Base-by-base conservation (phyloP, 2,888 invertebrate genomes). In the Patella ulyssiponensis region DNA sequence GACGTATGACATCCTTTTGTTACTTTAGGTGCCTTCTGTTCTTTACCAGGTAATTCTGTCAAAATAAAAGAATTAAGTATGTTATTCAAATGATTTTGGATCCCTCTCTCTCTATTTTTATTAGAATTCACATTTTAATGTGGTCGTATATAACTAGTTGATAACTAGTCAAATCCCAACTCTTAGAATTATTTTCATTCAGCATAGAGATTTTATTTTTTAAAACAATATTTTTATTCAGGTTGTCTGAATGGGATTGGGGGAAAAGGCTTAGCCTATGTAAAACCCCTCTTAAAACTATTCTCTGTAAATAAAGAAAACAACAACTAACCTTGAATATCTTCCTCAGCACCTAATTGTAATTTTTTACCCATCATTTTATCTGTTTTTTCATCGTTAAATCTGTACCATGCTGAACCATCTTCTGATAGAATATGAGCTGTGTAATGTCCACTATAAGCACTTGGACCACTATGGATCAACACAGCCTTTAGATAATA, bases 371-470 rank as follows among this genome's bases (percentile, higher is more conserved):
- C 91, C 77, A 89, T 89, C 86, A 92, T 90, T 84, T 91, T 89
- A 76, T 92, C 91, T 7, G 92, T 92, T 44, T 88, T 89, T 85
- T 93, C 93, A 85, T 95, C 95, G 86, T 94, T 94, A 87, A 94
- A 95, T 85, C 94, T 94, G 88, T 93, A 94, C 94, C 95, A 95
- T 72, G 92, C 92, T 23, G 93, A 93, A 23, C 92, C 92, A 15
- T 92, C 88, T 20, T 91, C 90, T 79, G 93, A 93, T 81, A 91
- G 91, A 73, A 94, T 93, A 83, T 94, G 92, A 74, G 94, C 94
- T 92, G 94, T 93, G 87, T 95, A 95, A 89, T 95, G 95, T 1
- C 95, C 95, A 74, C 94, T 94, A 86, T 94, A 93, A 9, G 94
- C 94, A 78, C 94, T 94, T 20, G 92, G 93, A 2, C 95, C 95